Base-by-base conservation (phyloP, 2,888 invertebrate species). In the Venustoraphidia nigricollis region DNA sequence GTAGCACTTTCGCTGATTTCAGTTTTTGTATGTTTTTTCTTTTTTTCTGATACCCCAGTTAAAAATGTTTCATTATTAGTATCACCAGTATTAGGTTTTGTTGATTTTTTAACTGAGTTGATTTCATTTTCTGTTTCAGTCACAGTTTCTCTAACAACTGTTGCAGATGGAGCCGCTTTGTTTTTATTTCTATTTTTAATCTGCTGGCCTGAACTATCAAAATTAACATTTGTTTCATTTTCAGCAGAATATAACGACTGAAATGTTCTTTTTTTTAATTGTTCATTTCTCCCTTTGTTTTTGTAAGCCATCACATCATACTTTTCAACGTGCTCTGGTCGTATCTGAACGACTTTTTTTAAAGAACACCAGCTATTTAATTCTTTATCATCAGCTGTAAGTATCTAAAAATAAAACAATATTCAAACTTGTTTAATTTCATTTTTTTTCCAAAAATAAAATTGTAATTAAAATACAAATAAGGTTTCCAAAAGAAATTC, bases 341-440 rank as follows among this genome's bases (percentile, higher is more conserved):
- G 74, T 57, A 83, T 77, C 60, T 83, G 83, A n/a, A 83, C 75
- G 0, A 90, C 75, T 67, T 84, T 91, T 67, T 91, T 94, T 5
- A 96, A 66, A 0, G 94, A 90, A 56, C 86, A 92, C 98, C 97
- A 98, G 57, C 81, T 80, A 59, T 98, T 97, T 9, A 98, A 69
- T 66, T 97, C 96, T 55, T 79, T 83, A 64, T 97, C 97, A 60
- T 91, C 86, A 0, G 94, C 92, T 56, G 79, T 67, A 49, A 98
- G 70, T 59, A 98, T 93, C 90, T 93, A 60, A 17, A 68, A 64
- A 40, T 45, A 53, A 54, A 54, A 45, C 53, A 50, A 55, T 38
- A 11, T 38, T 11, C 13, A n/a, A 38, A 38, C 38, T 6, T 6
- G 38, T n/a, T 38, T 38, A 38, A 38, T n/a, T 38, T n/a, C 3